These are phyloP conservation scores for Baryphthengus martii DNA, from an alignment of 2,113 vertebrate genomes.

Conservation along the genomic window DNA sequence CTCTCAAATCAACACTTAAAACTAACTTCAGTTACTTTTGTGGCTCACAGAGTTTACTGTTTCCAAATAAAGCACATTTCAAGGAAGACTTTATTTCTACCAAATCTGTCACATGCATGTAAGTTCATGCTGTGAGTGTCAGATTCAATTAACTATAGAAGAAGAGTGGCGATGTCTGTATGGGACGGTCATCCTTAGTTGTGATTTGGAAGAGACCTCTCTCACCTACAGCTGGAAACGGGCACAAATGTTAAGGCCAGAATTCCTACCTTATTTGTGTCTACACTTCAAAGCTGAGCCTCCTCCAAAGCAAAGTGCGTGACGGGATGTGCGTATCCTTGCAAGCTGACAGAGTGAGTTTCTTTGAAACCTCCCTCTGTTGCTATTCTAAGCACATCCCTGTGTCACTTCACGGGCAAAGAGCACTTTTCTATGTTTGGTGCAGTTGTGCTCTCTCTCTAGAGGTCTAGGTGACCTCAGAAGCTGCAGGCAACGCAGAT, in stretches of 20 bases:
- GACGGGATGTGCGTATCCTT: no score
- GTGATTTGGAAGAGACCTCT: not conserved
- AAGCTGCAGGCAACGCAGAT: not conserved
- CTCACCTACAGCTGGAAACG: not conserved
- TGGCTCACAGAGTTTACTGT: not conserved
- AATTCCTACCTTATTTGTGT: not conserved
- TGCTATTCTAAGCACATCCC: not conserved
- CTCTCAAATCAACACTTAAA: not conserved
- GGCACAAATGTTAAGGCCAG: not conserved
- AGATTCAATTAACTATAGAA: not conserved
- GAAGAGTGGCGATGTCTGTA: not conserved
- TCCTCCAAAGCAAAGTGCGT: not conserved
- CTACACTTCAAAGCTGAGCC: not conserved
- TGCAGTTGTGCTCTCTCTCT: not conserved
- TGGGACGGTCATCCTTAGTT: not conserved
- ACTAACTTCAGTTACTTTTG: not conserved
- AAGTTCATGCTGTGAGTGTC: not conserved
- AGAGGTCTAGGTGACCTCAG: not conserved
- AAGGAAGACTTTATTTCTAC: not conserved
- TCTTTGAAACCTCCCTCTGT: not conserved
- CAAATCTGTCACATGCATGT: not conserved
- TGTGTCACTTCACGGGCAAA: not conserved
- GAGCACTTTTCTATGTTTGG: not conserved
- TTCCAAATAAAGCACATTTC: not conserved
- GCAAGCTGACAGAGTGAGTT: not conserved